Evolutionary conservation across 2,113 vertebrate species (phyloP).

Genomic region (Cyphomyrus discorhynchus): DNA sequence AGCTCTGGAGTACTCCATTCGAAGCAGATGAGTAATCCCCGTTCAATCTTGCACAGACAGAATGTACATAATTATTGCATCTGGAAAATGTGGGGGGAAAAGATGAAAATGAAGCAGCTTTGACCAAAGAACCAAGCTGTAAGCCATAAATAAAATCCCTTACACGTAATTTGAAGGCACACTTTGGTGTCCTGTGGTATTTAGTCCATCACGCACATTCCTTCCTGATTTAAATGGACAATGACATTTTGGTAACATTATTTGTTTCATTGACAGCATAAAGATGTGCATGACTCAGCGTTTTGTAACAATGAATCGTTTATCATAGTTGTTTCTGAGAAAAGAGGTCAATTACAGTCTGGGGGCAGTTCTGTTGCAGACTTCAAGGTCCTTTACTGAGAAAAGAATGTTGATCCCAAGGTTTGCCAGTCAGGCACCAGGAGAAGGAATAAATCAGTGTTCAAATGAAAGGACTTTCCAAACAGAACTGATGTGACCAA

Average conservation of each 20-base stretch:
- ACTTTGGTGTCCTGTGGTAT: neutral
- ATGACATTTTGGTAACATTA: neutral
- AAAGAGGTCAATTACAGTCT: slow-evolving; percentile 46
- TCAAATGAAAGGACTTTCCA: slow-evolving; percentile 1
- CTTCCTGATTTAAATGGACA: neutral
- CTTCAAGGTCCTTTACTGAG: slow-evolving; percentile 7
- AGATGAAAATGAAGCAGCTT: slow-evolving; percentile 11
- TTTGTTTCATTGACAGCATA: neutral
- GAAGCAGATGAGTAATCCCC: slow-evolving; percentile 62
- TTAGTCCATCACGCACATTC: neutral
- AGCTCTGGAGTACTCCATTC: slow-evolving; percentile 55
- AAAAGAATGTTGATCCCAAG: neutral
- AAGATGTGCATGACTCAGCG: slow-evolving; percentile 50
- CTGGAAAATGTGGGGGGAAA: slow-evolving; percentile 53
- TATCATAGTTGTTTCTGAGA: slow-evolving; percentile 46
- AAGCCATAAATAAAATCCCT: slow-evolving; percentile 44
- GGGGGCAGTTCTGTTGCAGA: slow-evolving; percentile 39
- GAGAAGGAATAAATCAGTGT: neutral
- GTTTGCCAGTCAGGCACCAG: neutral
- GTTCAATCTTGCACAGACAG: slow-evolving; percentile 56
- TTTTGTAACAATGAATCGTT: slow-evolving; percentile 58
- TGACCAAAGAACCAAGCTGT: slow-evolving; percentile 24
- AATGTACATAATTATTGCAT: slow-evolving; percentile 61
- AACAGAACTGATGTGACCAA: neutral
- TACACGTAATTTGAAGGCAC: neutral